These are phyloP conservation scores for Tonatia bakeri DNA, from an alignment of 2,113 vertebrate genomes.

Conservation along the genomic window DNA sequence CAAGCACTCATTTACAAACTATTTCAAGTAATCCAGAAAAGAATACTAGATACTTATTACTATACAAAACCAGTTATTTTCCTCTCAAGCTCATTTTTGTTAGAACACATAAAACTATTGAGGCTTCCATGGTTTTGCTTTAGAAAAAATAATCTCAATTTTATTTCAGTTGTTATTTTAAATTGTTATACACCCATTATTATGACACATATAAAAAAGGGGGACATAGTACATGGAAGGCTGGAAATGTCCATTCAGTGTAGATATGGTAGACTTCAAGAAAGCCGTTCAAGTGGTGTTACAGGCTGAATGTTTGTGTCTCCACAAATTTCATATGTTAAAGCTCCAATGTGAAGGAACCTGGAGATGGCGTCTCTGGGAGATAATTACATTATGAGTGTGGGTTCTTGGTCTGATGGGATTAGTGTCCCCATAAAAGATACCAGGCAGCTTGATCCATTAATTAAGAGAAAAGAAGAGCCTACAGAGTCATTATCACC, in stretches of 20 bases:
- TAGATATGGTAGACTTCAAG: not conserved
- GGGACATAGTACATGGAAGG: not conserved
- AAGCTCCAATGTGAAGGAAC: not conserved
- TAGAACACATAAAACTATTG: not conserved
- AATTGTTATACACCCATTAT: not conserved
- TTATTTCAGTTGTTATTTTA: not conserved
- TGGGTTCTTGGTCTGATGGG: not conserved
- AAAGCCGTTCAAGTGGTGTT: not conserved
- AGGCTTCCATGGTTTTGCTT: not conserved
- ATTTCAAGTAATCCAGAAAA: not conserved
- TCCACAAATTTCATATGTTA: not conserved
- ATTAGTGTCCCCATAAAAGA: not conserved
- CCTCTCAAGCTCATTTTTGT: not conserved
- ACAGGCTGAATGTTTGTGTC: not conserved
- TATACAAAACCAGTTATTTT: not conserved
- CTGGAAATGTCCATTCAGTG: not conserved
- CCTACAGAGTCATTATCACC: not conserved
- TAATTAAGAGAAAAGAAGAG: not conserved
- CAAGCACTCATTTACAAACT: not conserved
- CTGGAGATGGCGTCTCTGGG: not conserved
- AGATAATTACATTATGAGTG: not conserved
- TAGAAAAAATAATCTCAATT: not conserved
- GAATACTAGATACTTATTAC: not conserved
- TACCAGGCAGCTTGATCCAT: not conserved
- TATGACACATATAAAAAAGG: not conserved